These are phyloP conservation scores for Netelia fuscicornis DNA, from an alignment of 2,888 invertebrate genomes.

Conservation along the genomic window DNA sequence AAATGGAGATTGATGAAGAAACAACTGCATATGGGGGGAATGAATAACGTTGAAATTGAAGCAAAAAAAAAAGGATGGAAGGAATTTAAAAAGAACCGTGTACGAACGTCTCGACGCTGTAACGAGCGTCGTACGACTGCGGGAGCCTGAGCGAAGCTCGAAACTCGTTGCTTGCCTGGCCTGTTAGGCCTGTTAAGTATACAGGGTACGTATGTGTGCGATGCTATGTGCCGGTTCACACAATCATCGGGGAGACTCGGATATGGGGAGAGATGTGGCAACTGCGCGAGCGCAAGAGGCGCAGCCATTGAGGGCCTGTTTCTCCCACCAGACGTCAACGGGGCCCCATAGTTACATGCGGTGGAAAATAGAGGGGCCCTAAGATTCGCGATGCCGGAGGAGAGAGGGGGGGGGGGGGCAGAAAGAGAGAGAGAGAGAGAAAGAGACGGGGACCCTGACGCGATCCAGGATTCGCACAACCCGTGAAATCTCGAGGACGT, in stretches of 20 bases:
- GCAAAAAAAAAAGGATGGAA: neutral
- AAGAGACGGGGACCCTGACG: neutral
- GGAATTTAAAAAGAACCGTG: conserved; percentile 2
- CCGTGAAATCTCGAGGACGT: conserved; percentile 53
- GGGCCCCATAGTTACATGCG: too few relatives aligned
- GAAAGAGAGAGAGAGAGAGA: conserved; percentile 1
- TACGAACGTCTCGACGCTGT: conserved; percentile 60
- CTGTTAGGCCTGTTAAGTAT: conserved; percentile 30
- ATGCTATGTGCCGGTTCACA: conserved; percentile 45
- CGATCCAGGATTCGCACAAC: neutral
- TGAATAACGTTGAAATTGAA: neutral
- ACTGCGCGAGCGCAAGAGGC: conserved; percentile 35
- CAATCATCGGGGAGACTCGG: conserved; percentile 26
- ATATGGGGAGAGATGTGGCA: conserved; percentile 50
- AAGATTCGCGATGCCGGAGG: neutral
- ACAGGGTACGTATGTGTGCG: conserved; percentile 4
- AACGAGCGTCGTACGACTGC: conserved; percentile 70
- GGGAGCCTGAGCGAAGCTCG: conserved; percentile 48
- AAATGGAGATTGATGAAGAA: neutral
- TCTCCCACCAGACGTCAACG: conserved; percentile 19
- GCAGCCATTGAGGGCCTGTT: conserved; percentile 56
- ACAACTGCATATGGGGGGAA: neutral
- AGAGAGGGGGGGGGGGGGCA: conserved; percentile 12
- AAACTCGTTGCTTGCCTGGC: conserved; percentile 46
- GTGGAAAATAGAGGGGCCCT: too few relatives aligned